Percentiles rank a stretch among this genome's conserved stretches.
phyloP scores from a whole-genome alignment of 1,140 invertebrate genomes.

The Pachyrhynchus sulphureomaculatus region DNA sequence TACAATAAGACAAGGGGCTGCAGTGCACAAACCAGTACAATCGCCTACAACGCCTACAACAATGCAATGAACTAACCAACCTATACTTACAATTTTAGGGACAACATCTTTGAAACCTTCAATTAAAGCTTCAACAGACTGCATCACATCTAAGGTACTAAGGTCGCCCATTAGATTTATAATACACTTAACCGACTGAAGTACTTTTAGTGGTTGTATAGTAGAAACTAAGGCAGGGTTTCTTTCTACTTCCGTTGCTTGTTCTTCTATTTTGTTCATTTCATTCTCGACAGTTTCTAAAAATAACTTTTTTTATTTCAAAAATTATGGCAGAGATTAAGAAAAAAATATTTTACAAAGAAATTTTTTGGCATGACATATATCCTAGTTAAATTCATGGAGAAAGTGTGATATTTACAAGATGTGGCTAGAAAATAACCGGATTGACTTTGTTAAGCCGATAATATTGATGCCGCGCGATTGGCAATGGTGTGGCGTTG shows the following conservation, averaged over 20 bases:
- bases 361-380: no score
- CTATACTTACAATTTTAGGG: constrained; percentile 43
- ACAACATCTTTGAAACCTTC: constrained; percentile 57
- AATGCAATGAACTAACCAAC: no score
- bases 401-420: no score
- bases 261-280: constrained; percentile 71
- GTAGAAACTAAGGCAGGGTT: constrained; percentile 51
- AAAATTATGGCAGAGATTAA: not conserved
- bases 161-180: constrained; percentile 84
- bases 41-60: no score
- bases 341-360: not conserved
- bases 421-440: no score
- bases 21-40: no score
- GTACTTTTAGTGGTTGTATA: constrained; percentile 63
- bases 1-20: no score
- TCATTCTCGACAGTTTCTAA: constrained; percentile 78
- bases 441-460: no score
- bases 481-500: no score
- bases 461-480: no score
- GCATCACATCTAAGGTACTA: constrained; percentile 81
- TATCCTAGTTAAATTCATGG: no score
- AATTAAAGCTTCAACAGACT: constrained; percentile 71
- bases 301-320: constrained; percentile 7
- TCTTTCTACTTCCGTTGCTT: constrained; percentile 58
- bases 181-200: constrained; percentile 90